Evolutionary conservation across 1,140 invertebrate genomes (phyloP), one percentile per base, ranked within the genome.

Genomic region (Cotesia vestalis): DNA sequence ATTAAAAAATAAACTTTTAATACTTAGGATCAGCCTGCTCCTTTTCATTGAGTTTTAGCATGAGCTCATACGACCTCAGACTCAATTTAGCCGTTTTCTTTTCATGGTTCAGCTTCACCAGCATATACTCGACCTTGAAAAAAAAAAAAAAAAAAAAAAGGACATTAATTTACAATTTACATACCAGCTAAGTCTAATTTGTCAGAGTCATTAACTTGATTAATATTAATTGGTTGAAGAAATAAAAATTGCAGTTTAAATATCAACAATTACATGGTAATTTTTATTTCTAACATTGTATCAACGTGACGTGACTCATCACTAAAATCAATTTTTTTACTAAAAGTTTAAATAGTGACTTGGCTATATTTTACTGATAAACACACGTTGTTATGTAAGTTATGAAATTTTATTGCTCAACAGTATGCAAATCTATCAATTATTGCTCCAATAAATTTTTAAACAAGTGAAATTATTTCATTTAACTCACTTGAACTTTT

Each of bases 71-170:
- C 34, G 94, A 96, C 79, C 93, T 91, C 9, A 99, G 87, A 71
- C 92, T 92, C 1, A 99, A 91, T 76, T 92, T 92, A 4, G 95
- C 96, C 75, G 90, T 92, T 85, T 95, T 92, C 51, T 94, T 91
- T 70, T 92, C 90, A 87, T 98, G 92, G 87, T 99, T 94, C 88
- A 99, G 97, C 84, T 97, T 97, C 0, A 99, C 92, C 40, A 99
- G 90, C 79, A 98, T 96, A 80, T 99, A 99, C 88, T 99, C 98
- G 17, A 97, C 92, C 91, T 92, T 76, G 71, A 85, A 84, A 66
- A 80, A 46, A 74, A n/a, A n/a, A n/a, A 57, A 68, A 55, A 69
- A 85, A 84, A 66, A 80, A 46, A 57, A 68, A 55, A 69, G 52
- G 14, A 60, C 4, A 38, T 53, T 60, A 17, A n/a, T 67, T 34